Conservation (phyloP, 2,113 vertebrate species). For the Myiagra hebetior region DNA sequence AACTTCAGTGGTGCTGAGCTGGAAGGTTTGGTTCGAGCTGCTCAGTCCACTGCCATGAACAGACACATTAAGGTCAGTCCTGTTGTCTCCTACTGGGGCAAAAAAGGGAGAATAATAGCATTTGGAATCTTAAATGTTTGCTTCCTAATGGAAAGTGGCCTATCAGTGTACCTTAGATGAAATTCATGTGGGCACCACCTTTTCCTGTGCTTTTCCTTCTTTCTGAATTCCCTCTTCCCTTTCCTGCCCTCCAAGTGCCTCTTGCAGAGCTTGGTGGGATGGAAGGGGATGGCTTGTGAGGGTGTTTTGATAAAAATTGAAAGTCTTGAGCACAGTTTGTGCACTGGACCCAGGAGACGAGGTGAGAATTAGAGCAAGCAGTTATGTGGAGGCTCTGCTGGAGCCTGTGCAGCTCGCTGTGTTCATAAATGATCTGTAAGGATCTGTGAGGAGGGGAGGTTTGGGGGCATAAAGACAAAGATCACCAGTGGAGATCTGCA, state of each 20-base stretch:
- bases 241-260: background rate
- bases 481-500: background rate
- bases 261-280: background rate
- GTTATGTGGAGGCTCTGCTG: background rate
- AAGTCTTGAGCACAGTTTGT: background rate
- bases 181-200: background rate
- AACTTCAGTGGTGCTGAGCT: constrained; percentile 96
- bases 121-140: background rate
- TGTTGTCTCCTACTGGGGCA: background rate
- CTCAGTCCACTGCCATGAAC: constrained; percentile 97
- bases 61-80: constrained; percentile 92
- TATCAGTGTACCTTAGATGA: background rate
- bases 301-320: background rate
- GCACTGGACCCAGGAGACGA: background rate
- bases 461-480: background rate
- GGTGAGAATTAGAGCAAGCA: background rate
- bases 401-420: background rate
- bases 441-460: background rate
- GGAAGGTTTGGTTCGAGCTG: constrained; percentile 92
- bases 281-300: background rate
- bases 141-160: background rate
- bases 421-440: background rate
- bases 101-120: background rate
- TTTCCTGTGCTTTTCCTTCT: background rate
- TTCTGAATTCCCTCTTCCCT: background rate